These are phyloP conservation scores for Cyclina sinensis DNA, from an alignment of 1,140 invertebrate genomes.

Conservation along the genomic window DNA sequence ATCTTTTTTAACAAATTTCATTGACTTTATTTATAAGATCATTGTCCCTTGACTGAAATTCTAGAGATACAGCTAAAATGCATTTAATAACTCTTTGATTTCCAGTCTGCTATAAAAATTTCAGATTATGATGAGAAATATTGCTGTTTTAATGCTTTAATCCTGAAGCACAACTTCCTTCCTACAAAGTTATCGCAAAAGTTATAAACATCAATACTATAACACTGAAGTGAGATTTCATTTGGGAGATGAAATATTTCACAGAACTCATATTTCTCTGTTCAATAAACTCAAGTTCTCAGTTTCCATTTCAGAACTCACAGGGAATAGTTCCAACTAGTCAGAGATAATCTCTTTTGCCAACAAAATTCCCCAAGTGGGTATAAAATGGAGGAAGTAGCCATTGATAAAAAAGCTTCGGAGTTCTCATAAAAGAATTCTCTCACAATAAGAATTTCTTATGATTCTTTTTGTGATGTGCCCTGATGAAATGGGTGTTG, in stretches of 20 bases:
- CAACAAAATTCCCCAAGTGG: background rate
- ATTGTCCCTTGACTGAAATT: background rate
- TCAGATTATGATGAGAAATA: constrained; percentile 20
- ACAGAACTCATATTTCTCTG: constrained; percentile 15
- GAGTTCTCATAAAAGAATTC: constrained; percentile 18
- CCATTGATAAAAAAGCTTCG: constrained; percentile 23
- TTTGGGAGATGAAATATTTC: constrained; percentile 51
- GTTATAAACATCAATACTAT: constrained; percentile 65
- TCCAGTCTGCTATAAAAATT: background rate
- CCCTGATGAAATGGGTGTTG: constrained; percentile 23
- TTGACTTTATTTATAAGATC: too few species aligned
- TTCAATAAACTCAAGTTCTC: constrained; percentile 48
- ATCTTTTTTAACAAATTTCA: too few species aligned
- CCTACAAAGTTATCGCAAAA: constrained; percentile 34
- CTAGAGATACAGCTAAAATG: background rate
- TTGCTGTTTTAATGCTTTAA: constrained; percentile 34
- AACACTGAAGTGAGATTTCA: constrained; percentile 52
- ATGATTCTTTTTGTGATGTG: constrained; percentile 20
- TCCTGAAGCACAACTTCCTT: constrained; percentile 30
- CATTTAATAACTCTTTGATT: constrained; percentile 33
- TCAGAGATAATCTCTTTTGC: constrained; percentile 34
- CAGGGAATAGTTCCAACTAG: constrained; percentile 22
- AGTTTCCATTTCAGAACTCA: background rate
- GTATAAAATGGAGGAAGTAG: constrained; percentile 13
- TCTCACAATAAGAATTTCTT: constrained; percentile 6